phyloP scores from a whole-genome alignment of 2,888 invertebrate species.

The Eilema caniola region DNA sequence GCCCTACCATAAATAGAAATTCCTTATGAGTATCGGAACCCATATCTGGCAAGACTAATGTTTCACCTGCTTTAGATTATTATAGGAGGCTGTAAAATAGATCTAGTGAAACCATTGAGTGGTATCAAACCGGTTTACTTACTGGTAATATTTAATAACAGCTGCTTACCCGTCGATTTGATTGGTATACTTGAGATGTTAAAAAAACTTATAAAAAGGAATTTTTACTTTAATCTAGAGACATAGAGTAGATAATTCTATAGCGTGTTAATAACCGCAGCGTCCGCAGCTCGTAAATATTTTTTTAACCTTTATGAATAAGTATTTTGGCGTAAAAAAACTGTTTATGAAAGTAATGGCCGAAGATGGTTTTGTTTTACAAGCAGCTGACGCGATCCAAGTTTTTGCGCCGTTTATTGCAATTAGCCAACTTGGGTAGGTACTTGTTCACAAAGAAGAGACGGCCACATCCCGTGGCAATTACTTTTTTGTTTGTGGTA shows the following conservation, averaged over 20 bases:
- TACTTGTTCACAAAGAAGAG: neutral
- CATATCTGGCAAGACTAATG: conserved; percentile 9
- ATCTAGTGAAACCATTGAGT: conserved; percentile 24
- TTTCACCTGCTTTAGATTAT: conserved; percentile 5
- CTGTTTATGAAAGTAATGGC: neutral
- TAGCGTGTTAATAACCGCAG: conserved; percentile 13
- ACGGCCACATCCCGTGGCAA: conserved; percentile 1
- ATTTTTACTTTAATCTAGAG: conserved; percentile 5
- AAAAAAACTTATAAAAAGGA: conserved; percentile 5
- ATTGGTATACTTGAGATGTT: conserved; percentile 26
- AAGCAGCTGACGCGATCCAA: conserved; percentile 31
- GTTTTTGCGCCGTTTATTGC: conserved; percentile 19
- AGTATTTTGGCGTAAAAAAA: conserved; percentile 30
- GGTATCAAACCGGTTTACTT: conserved; percentile 32
- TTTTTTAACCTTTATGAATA: conserved; percentile 25
- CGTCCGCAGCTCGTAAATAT: neutral
- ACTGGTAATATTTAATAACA: conserved; percentile 32
- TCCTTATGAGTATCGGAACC: too few species aligned
- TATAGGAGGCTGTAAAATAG: conserved; percentile 11
- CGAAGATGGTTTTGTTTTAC: conserved; percentile 5
- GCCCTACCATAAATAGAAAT: conserved; percentile 5
- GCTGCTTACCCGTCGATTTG: conserved; percentile 33
- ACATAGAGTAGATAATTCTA: conserved; percentile 20
- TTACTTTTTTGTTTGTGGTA: neutral
- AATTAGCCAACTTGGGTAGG: conserved; percentile 10